phyloP scores from a whole-genome alignment of 1,140 invertebrate species.

The Diuraphis noxia region DNA sequence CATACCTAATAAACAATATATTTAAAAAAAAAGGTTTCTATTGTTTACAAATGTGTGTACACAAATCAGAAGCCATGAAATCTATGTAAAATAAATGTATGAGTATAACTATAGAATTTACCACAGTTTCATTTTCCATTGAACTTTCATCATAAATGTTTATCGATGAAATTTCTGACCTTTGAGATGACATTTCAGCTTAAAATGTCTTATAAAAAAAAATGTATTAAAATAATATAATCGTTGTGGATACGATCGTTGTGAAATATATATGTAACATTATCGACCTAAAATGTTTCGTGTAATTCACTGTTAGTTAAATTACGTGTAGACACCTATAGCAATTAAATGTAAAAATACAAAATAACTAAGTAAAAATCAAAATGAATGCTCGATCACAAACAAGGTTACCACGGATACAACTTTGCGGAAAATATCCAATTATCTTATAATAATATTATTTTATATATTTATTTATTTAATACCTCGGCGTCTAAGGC shows the following conservation, averaged over 20 bases:
- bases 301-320: not conserved
- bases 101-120: not conserved
- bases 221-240: not conserved
- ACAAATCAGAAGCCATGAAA: not conserved
- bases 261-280: not conserved
- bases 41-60: not conserved
- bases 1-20: too few species aligned
- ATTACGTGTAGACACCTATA: not conserved
- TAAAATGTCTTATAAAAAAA: not conserved
- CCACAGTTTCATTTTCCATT: not conserved
- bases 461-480: too few species aligned
- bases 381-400: not conserved
- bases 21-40: not conserved
- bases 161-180: not conserved
- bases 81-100: not conserved
- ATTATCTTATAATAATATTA: not conserved
- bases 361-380: not conserved
- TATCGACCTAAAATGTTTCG: not conserved
- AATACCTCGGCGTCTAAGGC: too few species aligned
- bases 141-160: not conserved
- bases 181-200: not conserved
- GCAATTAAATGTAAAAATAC: not conserved
- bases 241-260: not conserved
- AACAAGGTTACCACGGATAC: not conserved
- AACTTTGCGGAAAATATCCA: not conserved